A percentile compares a stretch with the other conserved stretches of the same genome.
Conservation (phyloP, 2,113 vertebrate genomes). For the Microtus oregoni region DNA sequence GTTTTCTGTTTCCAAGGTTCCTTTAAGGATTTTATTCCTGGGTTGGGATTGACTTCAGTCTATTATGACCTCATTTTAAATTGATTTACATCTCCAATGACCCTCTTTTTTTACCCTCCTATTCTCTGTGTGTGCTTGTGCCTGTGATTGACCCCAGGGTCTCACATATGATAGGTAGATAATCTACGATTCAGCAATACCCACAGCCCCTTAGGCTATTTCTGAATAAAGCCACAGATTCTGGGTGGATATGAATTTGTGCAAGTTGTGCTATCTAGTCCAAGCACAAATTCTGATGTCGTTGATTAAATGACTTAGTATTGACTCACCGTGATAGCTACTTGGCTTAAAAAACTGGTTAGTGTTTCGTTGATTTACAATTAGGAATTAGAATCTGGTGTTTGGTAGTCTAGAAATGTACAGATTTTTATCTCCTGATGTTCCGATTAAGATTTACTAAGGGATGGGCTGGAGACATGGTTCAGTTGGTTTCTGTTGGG, state of each 20-base stretch:
- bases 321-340: background rate
- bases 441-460: conserved; percentile 64
- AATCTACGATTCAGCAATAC: background rate
- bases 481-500: background rate
- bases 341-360: background rate
- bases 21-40: background rate
- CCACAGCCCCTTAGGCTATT: background rate
- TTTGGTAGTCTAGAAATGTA: background rate
- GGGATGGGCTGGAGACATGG: background rate
- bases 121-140: background rate
- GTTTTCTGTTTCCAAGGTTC: background rate
- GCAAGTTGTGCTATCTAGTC: background rate
- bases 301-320: background rate
- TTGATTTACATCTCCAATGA: background rate
- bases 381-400: background rate
- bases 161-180: background rate
- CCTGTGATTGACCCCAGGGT: background rate
- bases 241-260: background rate
- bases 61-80: background rate
- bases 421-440: conserved; percentile 46
- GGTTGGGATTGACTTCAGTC: background rate
- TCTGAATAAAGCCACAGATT: conserved; percentile 1
- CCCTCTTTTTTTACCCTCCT: background rate
- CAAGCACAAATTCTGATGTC: background rate
- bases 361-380: background rate